Evolutionary conservation across 2,888 invertebrate species (phyloP), one percentile per base, ranked within the genome.

Genomic region (Andrena hattorfiana): DNA sequence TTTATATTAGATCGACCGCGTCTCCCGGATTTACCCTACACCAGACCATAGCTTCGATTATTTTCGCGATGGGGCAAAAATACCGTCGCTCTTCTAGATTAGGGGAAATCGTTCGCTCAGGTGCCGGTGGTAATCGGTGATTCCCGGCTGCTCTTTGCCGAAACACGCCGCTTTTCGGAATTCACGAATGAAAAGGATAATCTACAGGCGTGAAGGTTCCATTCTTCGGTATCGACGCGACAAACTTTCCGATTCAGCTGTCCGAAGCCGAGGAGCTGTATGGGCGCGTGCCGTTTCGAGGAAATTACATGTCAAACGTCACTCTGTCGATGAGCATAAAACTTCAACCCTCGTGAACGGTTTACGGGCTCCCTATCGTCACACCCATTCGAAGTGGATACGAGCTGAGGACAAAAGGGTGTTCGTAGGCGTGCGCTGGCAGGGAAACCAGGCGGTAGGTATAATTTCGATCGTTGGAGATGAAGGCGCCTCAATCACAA

Each of bases 221-320:
- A 8, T 54, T 54, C 54, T 23, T 54, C 23, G 54, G 23, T 54
- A 8, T 20, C 20, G 8, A 8, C 2, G 23, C 23, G 23, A 54
- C 54, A 54, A 23, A 20, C 8, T 23, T 54, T 54, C 54, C 54
- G 23, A 54, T 23, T 54, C 54, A 8, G 54, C 54, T 54, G 23
- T 23, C 2, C 23, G 23, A 10, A 54, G 23, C 20, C 8, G 54
- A 23, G 54, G n/a, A n/a, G 16, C 23, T 8, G 23, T 54, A 54
- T 20, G 54, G 23, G 54, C 10, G 8, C 23, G 20, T 54, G 35
- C 13, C 23, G 1, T 54, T 54, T 54, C 54, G 23, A 54, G 54
- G 54, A 54, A 54, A 54, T 54, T 54, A 54, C 54, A 10, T 23
- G 54, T 54, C 54, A 23, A 54, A 23, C 23, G 54, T 54, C 54